These are phyloP conservation scores for Zaprionus ghesquierei DNA, from an alignment of 1,140 invertebrate species.

Conservation along the genomic window DNA sequence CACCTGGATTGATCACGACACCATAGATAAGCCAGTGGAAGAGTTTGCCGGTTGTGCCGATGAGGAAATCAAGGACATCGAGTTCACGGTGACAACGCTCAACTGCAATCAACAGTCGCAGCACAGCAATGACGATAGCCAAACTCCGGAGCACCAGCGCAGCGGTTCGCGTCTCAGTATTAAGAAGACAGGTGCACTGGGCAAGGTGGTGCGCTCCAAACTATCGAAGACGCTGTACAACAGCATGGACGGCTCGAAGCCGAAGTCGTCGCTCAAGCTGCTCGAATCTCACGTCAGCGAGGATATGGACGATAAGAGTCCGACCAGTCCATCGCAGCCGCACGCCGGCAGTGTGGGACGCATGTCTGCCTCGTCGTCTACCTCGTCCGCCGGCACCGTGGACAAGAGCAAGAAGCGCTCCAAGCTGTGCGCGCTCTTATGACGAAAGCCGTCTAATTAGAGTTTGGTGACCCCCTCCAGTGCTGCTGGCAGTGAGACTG, in stretches of 20 bases:
- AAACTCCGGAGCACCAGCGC: conserved; percentile 79
- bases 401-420: conserved; percentile 82
- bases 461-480: conserved; percentile 75
- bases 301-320: conserved; percentile 79
- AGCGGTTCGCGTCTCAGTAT: conserved; percentile 73
- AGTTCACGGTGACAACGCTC: conserved; percentile 92
- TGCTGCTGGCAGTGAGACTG: conserved; percentile 61
- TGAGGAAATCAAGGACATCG: conserved; percentile 91
- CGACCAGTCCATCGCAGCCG: conserved; percentile 73
- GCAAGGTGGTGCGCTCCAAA: conserved; percentile 78
- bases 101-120: conserved; percentile 85
- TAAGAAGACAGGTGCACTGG: conserved; percentile 78
- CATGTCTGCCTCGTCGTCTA: conserved; percentile 71
- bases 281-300: conserved; percentile 77
- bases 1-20: conserved; percentile 96
- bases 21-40: conserved; percentile 94
- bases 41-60: conserved; percentile 86
- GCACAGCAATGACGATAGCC: conserved; percentile 57
- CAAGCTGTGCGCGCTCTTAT: conserved; percentile 81
- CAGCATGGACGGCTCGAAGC: conserved; percentile 81
- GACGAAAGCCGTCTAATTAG: conserved; percentile 82
- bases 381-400: conserved; percentile 64
- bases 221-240: conserved; percentile 81
- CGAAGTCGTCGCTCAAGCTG: conserved; percentile 73
- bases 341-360: conserved; percentile 58